Percentiles rank a stretch among this genome's conserved stretches.
These are phyloP conservation scores for Oceanodroma leucorhoa DNA, from an alignment of 2,797 vertebrate species.

Conservation along the genomic window DNA sequence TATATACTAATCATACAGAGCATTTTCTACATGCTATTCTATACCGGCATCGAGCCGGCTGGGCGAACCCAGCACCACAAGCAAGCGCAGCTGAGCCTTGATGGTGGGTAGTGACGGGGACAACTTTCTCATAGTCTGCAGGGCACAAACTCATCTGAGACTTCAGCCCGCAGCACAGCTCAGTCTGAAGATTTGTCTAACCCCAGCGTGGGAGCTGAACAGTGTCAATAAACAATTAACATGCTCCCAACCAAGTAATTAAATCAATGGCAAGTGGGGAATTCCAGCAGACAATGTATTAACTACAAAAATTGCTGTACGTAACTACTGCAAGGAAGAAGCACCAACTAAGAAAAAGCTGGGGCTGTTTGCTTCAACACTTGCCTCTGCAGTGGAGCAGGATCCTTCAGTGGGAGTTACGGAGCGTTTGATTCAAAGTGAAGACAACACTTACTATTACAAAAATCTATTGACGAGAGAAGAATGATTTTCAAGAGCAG, in stretches of 20 bases:
- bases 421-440: background rate
- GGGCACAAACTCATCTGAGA: background rate
- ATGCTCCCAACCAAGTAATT: constrained; percentile 36
- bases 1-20: background rate
- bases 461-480: background rate
- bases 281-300: constrained; percentile 15
- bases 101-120: fast-evolving
- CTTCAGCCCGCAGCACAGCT: background rate
- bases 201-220: background rate
- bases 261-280: constrained; percentile 26
- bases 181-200: constrained; percentile 20
- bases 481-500: background rate
- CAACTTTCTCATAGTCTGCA: background rate
- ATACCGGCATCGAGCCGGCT: fast-evolving
- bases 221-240: constrained; percentile 60
- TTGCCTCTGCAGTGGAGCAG: background rate
- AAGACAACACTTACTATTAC: background rate
- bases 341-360: background rate
- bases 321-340: background rate
- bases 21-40: background rate
- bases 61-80: background rate
- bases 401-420: background rate
- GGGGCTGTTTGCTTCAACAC: background rate
- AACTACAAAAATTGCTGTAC: background rate
- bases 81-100: fast-evolving